These are phyloP conservation scores for Euleptes europaea DNA, from an alignment of 2,113 vertebrate genomes.

Conservation along the genomic window DNA sequence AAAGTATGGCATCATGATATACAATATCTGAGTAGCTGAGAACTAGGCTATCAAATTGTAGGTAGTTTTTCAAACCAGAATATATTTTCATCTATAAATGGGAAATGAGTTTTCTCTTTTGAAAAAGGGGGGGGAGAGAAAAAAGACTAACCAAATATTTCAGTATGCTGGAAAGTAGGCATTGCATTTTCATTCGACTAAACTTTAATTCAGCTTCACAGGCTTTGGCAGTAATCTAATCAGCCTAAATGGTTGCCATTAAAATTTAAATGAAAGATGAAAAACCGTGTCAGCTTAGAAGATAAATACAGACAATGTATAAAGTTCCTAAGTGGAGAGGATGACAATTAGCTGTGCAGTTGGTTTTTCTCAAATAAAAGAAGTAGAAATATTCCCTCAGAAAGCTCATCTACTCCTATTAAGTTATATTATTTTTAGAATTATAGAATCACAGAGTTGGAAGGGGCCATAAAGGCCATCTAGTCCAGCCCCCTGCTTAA, in stretches of 20 bases:
- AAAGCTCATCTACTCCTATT: not conserved
- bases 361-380: conserved; percentile 34
- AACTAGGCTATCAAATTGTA: not conserved
- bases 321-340: conserved; percentile 23
- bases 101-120: not conserved
- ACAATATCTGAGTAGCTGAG: not conserved
- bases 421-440: not conserved
- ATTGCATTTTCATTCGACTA: conserved; percentile 16
- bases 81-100: conserved; percentile 3
- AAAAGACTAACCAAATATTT: not conserved
- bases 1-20: not conserved
- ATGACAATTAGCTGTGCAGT: conserved; percentile 17
- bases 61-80: not conserved
- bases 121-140: no score
- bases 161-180: not conserved
- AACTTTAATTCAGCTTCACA: conserved; percentile 23
- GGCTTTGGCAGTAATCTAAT: conserved; percentile 16
- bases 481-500: no score
- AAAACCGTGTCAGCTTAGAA: conserved; percentile 27
- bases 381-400: conserved; percentile 7
- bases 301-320: not conserved
- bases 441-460: not conserved
- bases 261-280: conserved; percentile 37
- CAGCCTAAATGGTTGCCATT: conserved; percentile 17
- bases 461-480: no score